Evolutionary conservation across 2,113 vertebrate genomes (phyloP), one percentile per base, ranked within the genome.

Genomic region (Myotis davidii): DNA sequence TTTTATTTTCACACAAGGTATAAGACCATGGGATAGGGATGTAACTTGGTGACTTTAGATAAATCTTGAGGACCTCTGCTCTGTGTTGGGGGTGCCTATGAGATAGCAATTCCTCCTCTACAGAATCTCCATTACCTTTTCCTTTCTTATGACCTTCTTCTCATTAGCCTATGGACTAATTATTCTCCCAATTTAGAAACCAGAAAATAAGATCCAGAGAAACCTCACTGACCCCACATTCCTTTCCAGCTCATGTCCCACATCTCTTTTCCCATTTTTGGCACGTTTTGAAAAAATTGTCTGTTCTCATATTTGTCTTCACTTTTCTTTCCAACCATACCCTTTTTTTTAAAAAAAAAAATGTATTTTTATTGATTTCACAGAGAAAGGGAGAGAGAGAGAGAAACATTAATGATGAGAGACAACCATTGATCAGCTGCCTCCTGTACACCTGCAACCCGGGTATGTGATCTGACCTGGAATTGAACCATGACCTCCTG

Each of bases 141-240:
- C 59, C 42, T 87, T 84, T 67, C 61, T 65, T 88, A 59, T 1
- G 37, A 48, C 8, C 27, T 61, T 32, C 34, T 67, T 91, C 56
- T 95, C 32, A 11, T 91, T 50, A 89, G 48, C 34, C 34, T 59
- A 48, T 42, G n/a, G 77, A 34, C 21, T 70, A 10, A 64, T 27
- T 18, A 34, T 77, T 94, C 70, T 82, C 45, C 34, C 45, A 86
- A 54, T 12, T 92, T 92, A 48, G 8, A 69, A 79, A 67, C 65
- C 37, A 83, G 39, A 95, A 96, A 81, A 37, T 45, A 74, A 89
- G 85, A 42, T 52, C 8, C 59, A 72, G 74, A 92, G 45, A 85
- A 83, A 77, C 8, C 2, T 70, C 37, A 72, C 42, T 65, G 42
- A 59, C 9, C 25, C 12, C 6, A 67, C n/a, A 69, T 48, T 61